phyloP scores from a whole-genome alignment of 1,140 invertebrate species.

The Steinernema khuongi region DNA sequence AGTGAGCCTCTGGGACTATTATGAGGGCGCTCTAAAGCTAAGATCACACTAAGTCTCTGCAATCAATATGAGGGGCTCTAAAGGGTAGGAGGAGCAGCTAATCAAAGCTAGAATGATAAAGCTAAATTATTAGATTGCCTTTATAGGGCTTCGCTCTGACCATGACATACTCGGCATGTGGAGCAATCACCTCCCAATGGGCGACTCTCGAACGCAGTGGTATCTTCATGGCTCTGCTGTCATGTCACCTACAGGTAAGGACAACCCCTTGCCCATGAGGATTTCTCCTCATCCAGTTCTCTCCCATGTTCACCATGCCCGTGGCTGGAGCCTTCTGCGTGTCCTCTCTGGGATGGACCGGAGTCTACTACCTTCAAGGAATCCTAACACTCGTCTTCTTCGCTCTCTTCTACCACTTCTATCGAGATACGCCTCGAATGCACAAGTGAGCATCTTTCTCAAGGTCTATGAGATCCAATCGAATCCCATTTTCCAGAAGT shows the following conservation, averaged over 20 bases:
- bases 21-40: too few species aligned
- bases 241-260: slow-evolving; percentile 46
- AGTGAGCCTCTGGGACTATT: neutral
- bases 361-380: slow-evolving; percentile 39
- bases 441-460: slow-evolving; percentile 27
- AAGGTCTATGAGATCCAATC: neutral
- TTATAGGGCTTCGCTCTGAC: slow-evolving; percentile 47
- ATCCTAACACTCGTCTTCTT: slow-evolving; percentile 27
- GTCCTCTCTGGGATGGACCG: slow-evolving; percentile 35
- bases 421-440: slow-evolving; percentile 27
- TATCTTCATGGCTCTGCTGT: slow-evolving; percentile 48
- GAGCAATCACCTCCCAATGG: slow-evolving; percentile 48
- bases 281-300: slow-evolving; percentile 28
- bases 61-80: too few species aligned
- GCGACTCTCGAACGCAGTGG: slow-evolving; percentile 41
- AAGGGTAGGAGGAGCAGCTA: too few species aligned
- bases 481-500: slow-evolving; percentile 15
- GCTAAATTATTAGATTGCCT: too few species aligned
- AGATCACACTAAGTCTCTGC: too few species aligned
- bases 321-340: slow-evolving; percentile 37
- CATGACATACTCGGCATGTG: slow-evolving; percentile 46
- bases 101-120: too few species aligned
- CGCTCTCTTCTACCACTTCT: slow-evolving; percentile 32
- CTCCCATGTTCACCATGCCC: slow-evolving; percentile 40
- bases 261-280: neutral